Percentiles rank a stretch among this genome's conserved stretches.
These are phyloP conservation scores for Pasiphila rectangulata DNA, from an alignment of 2,888 invertebrate genomes.

Conservation along the genomic window DNA sequence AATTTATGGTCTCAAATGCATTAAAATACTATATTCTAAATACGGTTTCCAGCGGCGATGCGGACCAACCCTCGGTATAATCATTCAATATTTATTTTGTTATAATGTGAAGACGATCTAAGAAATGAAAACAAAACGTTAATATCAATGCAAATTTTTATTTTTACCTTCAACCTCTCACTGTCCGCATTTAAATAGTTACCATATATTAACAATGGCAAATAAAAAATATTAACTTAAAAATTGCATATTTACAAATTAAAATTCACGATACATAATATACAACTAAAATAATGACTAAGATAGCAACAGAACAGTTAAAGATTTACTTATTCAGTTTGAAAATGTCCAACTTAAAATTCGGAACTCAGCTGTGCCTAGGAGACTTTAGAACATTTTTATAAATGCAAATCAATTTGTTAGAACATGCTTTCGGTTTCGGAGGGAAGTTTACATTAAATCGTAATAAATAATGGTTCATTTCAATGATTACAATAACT, in stretches of 20 bases:
- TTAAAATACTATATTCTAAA: too few species aligned
- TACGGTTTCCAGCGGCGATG: background rate
- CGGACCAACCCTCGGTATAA: constrained; percentile 26
- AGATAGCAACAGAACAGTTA: constrained; percentile 62
- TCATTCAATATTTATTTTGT: constrained; percentile 57
- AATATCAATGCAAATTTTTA: constrained; percentile 74
- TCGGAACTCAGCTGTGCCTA: constrained; percentile 34
- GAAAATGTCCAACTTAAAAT: constrained; percentile 51
- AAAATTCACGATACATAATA: constrained; percentile 72
- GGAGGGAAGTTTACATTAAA: constrained; percentile 55
- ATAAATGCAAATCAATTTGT: constrained; percentile 57
- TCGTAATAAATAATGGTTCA: constrained; percentile 49
- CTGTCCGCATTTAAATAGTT: constrained; percentile 69
- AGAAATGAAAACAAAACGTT: constrained; percentile 59
- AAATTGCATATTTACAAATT: constrained; percentile 78
- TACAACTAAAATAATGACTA: constrained; percentile 79
- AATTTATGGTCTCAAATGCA: too few species aligned
- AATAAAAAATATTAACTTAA: constrained; percentile 74
- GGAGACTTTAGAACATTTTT: constrained; percentile 41
- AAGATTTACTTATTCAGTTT: constrained; percentile 54
- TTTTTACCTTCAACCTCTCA: constrained; percentile 75
- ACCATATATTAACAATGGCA: constrained; percentile 74
- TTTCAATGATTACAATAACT: constrained; percentile 42
- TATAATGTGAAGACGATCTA: constrained; percentile 31
- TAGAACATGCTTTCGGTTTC: constrained; percentile 44